A percentile compares a stretch with the other conserved stretches of the same genome.
Conservation (phyloP, 2,113 vertebrate genomes). For the Arvicanthis niloticus region DNA sequence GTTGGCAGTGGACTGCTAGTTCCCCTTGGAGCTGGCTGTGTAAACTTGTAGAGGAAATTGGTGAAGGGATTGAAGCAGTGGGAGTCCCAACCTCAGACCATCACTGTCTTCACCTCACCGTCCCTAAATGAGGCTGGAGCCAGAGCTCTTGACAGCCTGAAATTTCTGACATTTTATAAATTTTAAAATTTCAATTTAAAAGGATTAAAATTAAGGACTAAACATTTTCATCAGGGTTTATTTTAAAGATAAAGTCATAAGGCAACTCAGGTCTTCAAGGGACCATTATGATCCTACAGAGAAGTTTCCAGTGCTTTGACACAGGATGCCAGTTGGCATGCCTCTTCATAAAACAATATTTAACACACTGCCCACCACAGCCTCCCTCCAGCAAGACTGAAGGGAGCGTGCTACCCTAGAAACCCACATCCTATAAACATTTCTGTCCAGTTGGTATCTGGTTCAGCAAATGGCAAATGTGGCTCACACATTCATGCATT, state of each 20-base stretch:
- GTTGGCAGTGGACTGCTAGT: not conserved
- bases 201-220: not conserved
- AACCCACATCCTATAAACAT: rapidly evolving
- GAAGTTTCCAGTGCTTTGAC: not conserved
- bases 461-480: not conserved
- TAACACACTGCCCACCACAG: not conserved
- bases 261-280: not conserved
- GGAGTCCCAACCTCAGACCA: not conserved
- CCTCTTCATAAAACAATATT: not conserved
- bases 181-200: not conserved
- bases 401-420: not conserved
- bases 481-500: not conserved
- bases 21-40: not conserved
- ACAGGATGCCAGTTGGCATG: not conserved
- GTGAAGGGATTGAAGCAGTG: not conserved
- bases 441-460: not conserved
- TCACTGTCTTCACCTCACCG: not conserved
- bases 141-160: not conserved
- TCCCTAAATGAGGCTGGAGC: not conserved
- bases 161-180: not conserved
- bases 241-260: slow-evolving; percentile 34
- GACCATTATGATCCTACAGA: not conserved
- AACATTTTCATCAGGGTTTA: not conserved
- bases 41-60: not conserved
- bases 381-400: not conserved